Evolutionary conservation across 2,797 vertebrate genomes (phyloP), one percentile per base, ranked within the genome.

Genomic region (Spinus pinus): DNA sequence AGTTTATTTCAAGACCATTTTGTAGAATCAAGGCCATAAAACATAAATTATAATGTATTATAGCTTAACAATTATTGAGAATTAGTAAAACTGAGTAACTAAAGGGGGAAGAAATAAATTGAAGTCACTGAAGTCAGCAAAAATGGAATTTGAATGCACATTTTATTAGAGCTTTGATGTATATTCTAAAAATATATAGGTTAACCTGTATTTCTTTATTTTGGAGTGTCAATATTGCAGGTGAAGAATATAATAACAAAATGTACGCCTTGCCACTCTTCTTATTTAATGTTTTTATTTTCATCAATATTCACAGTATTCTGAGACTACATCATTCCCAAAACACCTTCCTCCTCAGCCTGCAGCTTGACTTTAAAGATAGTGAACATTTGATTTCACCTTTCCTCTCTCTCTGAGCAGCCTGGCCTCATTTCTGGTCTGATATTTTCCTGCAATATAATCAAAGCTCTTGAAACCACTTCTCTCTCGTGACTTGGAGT

Each of bases 361-460:
- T 60, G 49, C n/a, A 93, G 62, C 47, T 66, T 64, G 70, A 86
- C 60, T 92, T 62, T 1, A 19, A 66, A 88, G 60, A 88, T 15
- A 75, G 1, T 6, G 2, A 88, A 50, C 46, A 51, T 65, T 58
- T 79, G 74, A 80, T 78, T 92, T 58, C 56, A 84, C 51, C 51
- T 67, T 51, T 46, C 30, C 30, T 41, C 27, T 75, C 37, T 81
- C 86, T 74, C 92, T 66, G 14, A 93, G 88, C 67, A 90, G 51
- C 81, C 56, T 95, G 70, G 51, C 74, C 83, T 96, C 73, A 95
- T 92, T 95, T 92, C 73, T 88, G 64, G 56, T 93, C 44, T 86
- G 58, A 88, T 88, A 33, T 67, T 82, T 88, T 82, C 73, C 73
- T 86, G 24, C 20, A 92, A 28, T 28, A 81, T 70, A 80, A 81